Base-by-base conservation (phyloP, 2,113 vertebrate species). In the Semnornis frantzii region DNA sequence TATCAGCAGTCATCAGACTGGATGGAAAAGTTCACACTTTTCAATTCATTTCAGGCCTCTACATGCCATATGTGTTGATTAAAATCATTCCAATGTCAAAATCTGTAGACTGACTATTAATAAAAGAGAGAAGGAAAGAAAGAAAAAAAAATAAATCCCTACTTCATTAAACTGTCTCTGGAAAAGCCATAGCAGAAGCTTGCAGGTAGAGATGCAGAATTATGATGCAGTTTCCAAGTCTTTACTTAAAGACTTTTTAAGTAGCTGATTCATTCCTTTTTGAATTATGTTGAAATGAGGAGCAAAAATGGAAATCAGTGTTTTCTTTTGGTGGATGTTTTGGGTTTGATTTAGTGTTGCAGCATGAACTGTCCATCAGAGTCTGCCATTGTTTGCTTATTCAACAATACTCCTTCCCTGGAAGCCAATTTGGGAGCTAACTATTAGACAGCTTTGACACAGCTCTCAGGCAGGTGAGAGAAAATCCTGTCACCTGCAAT, bases 381-480 rank as follows among this genome's bases (percentile, higher is more conserved):
- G 5, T 8, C 50, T 71, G 27, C 54, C 31, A 59, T 5, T 50
- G 7, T 83, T 76, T 84, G 31, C 54, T 74, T 69, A 52, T 69
- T 65, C 59, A 72, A 5, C 48, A 3, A 8, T 23, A 8, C 9
- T n/a, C 33, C 3, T 82, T 12, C 3, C 2, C 8, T 44, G 55
- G 72, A 31, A 77, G 84, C 55, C 81, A 76, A 9, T 60, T 66
- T 82, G 37, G 60, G 57, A 66, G 15, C 48, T 75, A 31, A 79
- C 11, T 15, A 60, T 48, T 28, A n/a, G 44, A 31, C 71, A 42
- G 10, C 68, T 89, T 50, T 69, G 65, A 82, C 58, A 75, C 82
- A 71, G 82, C 73, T 94, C 73, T 90, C 78, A 80, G 89, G 57
- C 89, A 91, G 57, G 87, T 70, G 93, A 71, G 60, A 90, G 84